These are phyloP conservation scores for Cordylochernes scorpioides DNA, from an alignment of 2,888 invertebrate genomes.

Conservation along the genomic window DNA sequence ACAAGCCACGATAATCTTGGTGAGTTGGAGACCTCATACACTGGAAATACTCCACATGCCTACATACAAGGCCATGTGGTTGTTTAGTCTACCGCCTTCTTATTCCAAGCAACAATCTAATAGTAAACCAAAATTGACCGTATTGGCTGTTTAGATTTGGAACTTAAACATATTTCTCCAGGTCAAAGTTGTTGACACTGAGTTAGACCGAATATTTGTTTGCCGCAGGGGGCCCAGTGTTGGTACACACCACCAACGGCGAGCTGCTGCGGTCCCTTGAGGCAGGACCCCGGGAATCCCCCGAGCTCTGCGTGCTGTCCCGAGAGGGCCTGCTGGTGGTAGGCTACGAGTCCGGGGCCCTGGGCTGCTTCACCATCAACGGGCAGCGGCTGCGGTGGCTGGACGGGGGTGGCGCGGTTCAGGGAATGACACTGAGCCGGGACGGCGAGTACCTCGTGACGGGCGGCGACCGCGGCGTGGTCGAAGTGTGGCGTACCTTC, in stretches of 20 bases:
- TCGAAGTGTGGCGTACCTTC: constrained; percentile 93
- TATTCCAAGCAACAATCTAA: no score
- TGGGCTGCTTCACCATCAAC: constrained; percentile 80
- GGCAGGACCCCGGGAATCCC: constrained; percentile 42
- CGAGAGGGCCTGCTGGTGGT: constrained; percentile 86
- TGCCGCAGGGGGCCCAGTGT: constrained; percentile 59
- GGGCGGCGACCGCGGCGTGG: constrained; percentile 84
- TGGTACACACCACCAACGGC: constrained; percentile 92
- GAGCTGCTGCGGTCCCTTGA: constrained; percentile 75
- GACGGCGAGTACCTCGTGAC: constrained; percentile 97
- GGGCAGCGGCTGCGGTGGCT: constrained; percentile 58
- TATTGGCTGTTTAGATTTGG: no score
- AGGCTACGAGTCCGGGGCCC: constrained; percentile 67
- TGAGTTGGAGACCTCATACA: no score
- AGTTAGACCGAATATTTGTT: no score
- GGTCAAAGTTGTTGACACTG: no score
- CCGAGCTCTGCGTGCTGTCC: constrained; percentile 69
- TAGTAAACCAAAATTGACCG: no score
- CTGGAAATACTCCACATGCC: no score
- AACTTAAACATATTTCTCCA: no score
- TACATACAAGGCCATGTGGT: no score
- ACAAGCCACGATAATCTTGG: no score
- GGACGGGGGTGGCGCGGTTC: no score
- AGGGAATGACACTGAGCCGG: constrained; percentile 54
- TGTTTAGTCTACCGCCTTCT: no score